These are phyloP conservation scores for Galeruca laticollis DNA, from an alignment of 2,888 invertebrate genomes.

Conservation along the genomic window DNA sequence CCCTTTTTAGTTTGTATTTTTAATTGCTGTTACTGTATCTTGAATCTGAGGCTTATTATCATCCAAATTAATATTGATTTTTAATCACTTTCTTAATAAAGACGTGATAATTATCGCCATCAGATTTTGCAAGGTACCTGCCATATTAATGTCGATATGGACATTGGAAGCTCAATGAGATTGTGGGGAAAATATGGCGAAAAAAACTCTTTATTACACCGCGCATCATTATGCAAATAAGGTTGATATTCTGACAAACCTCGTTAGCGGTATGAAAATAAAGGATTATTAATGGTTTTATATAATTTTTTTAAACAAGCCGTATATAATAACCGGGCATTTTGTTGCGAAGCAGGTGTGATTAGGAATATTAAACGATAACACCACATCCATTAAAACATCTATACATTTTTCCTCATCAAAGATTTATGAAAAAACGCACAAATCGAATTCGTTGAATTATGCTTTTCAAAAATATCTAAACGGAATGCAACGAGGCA, in stretches of 20 bases:
- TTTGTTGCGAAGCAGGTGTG: not conserved
- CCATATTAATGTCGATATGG: conserved; percentile 12
- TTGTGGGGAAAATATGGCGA: not conserved
- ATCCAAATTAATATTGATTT: conserved; percentile 37
- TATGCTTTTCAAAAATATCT: too few relatives aligned
- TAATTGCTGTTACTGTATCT: conserved; percentile 35
- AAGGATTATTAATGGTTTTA: not conserved
- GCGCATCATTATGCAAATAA: not conserved
- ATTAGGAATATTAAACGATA: not conserved
- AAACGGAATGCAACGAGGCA: too few relatives aligned
- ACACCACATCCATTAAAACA: too few relatives aligned
- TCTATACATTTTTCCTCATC: too few relatives aligned
- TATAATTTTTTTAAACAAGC: not conserved
- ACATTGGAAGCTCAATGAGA: conserved; percentile 15
- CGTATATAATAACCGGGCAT: not conserved
- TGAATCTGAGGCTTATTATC: conserved; percentile 29
- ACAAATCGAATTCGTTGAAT: too few relatives aligned
- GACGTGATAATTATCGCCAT: conserved; percentile 34
- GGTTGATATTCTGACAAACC: conserved; percentile 1
- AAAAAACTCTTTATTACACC: not conserved
- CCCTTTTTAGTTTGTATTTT: conserved; percentile 32
- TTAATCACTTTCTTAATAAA: conserved; percentile 37
- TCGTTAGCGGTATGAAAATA: not conserved
- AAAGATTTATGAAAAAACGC: too few relatives aligned
- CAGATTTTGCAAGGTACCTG: conserved; percentile 23